Conservation (phyloP, 2,113 vertebrate species). For the Cyprinus carpio region DNA sequence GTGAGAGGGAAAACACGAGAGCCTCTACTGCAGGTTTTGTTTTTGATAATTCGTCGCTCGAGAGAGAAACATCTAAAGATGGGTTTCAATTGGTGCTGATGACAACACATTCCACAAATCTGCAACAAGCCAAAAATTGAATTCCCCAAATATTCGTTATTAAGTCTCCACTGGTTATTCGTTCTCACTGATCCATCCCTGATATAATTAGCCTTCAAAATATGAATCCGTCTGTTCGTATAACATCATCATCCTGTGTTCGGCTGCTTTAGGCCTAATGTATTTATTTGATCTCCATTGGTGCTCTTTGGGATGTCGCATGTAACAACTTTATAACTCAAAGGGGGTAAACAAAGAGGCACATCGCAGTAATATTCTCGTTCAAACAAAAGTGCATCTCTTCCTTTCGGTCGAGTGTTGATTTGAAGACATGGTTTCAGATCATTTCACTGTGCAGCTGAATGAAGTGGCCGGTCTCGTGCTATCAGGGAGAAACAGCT, state of each 20-base stretch:
- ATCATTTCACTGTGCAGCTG: constrained; percentile 46
- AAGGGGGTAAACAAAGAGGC: constrained; percentile 35
- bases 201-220: background rate
- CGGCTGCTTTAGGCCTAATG: constrained; percentile 10
- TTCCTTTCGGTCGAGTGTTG: constrained; percentile 40
- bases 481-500: constrained; percentile 59
- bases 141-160: background rate
- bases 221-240: constrained; percentile 4
- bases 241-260: background rate
- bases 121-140: background rate
- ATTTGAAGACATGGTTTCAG: constrained; percentile 53
- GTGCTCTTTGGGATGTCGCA: constrained; percentile 16
- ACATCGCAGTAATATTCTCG: background rate
- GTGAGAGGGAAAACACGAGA: constrained; percentile 17
- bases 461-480: constrained; percentile 46
- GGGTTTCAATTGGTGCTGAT: background rate
- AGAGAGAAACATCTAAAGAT: constrained; percentile 39
- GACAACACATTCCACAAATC: too few relatives aligned
- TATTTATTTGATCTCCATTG: constrained; percentile 31
- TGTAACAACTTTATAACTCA: constrained; percentile 35
- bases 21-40: constrained; percentile 54
- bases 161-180: background rate
- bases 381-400: constrained; percentile 35
- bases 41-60: constrained; percentile 53
- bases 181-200: background rate